These are phyloP conservation scores for Gorsachius goisagi DNA, from an alignment of 2,113 vertebrate genomes.

Conservation along the genomic window DNA sequence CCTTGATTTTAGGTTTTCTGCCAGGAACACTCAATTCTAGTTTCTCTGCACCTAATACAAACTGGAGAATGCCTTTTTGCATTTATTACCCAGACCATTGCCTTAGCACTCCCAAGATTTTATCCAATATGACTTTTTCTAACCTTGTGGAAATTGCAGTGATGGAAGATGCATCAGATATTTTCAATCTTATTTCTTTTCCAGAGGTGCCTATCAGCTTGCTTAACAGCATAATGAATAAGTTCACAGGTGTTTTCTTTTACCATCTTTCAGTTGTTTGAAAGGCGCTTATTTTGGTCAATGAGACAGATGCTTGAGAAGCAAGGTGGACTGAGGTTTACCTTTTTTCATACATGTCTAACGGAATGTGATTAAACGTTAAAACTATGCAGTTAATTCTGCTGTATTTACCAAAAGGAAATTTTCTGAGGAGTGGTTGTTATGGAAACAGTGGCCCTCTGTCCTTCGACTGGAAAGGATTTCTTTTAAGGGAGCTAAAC, in stretches of 20 bases:
- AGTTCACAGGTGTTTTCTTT: neutral
- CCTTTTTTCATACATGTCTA: constrained; percentile 15
- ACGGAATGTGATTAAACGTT: constrained; percentile 42
- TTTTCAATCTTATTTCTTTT: constrained; percentile 43
- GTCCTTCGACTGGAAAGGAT: constrained; percentile 54
- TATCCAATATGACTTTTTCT: constrained; percentile 66
- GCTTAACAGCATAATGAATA: neutral
- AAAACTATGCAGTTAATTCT: constrained; percentile 31
- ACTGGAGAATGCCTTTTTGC: constrained; percentile 43
- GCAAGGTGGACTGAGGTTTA: constrained; percentile 47
- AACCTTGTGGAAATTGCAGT: constrained; percentile 64
- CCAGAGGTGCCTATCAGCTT: constrained; percentile 16
- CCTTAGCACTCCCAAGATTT: constrained; percentile 59
- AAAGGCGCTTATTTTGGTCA: constrained; percentile 45
- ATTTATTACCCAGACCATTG: constrained; percentile 47
- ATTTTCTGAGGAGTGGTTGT: constrained; percentile 65
- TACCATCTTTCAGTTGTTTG: neutral
- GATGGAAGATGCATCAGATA: constrained; percentile 70
- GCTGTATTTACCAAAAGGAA: constrained; percentile 58
- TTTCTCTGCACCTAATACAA: neutral
- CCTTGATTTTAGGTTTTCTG: neutral
- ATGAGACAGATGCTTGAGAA: constrained; percentile 31
- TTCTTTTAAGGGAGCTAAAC: constrained; percentile 64
- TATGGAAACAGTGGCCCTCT: constrained; percentile 71
- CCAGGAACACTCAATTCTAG: neutral